Evolutionary conservation across 2,113 vertebrate genomes (phyloP), one percentile per base, ranked within the genome.

Genomic region (Eurystomus gularis): DNA sequence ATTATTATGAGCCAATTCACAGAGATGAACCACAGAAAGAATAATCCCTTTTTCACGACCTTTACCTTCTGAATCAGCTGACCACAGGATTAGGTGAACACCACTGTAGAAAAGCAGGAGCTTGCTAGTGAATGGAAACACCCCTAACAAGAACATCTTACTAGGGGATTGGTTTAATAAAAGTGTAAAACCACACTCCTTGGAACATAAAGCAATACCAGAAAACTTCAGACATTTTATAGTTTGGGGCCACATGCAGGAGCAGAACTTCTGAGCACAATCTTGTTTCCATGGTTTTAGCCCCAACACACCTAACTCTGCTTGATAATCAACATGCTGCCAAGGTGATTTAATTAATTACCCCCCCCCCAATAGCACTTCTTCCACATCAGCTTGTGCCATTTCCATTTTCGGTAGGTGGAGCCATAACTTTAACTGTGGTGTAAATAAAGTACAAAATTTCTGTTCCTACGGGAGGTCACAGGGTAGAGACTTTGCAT

Each of bases 371-470:
- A n/a, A n/a, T n/a, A n/a, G n/a, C 7, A 28, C 39, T 79, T 91
- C 51, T 75, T 79, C 13, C 14, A 49, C 14, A 40, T 31, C 25
- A 85, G 8, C 19, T 62, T 40, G 28, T 16, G 31, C 3, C 19
- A 44, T 11, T 73, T 82, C 54, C 35, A 37, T 52, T 52, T 80
- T 68, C 78, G 49, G 92, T 90, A 94, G 58, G 26, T 88, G 68
- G 79, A 96, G 68, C 79, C 88, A 6, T 77, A 93, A 91, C 62
- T 79, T 86, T 40, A 79, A 39, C 69, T 51, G n/a, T 9, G 4
- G 16, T 76, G 15, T 33, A 73, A 91, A 82, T 39, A 40, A 89
- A 65, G 13, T 7, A 68, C 16, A 95, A 60, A 42, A 70, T 29
- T 75, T 82, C 35, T 76, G 6, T 13, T 78, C 75, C 16, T 51